Base-by-base conservation (phyloP, 1,140 invertebrate genomes). In the Leptinotarsa lineolata region DNA sequence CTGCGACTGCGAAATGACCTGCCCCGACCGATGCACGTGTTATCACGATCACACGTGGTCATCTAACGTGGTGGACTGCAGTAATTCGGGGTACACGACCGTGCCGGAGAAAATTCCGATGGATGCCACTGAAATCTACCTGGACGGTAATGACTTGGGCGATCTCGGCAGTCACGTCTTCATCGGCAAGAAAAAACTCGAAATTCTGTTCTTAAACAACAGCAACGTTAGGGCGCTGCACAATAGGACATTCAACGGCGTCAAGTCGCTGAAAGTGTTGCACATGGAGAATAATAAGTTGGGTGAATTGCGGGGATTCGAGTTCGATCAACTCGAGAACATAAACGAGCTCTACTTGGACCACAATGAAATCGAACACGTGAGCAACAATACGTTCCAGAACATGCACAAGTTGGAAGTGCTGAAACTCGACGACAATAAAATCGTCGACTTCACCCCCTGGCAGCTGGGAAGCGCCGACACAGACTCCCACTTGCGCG, bases 41-140 rank as follows among this genome's bases (percentile, higher is more conserved):
- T 96, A 93, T 85, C 93, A 95, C 84, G 94, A 96, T 83, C 92
- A 94, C 77, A 93, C 93, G n/a, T 96, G 94, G 94, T 90, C 92
- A 63, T 91, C 93, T 0, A 96, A 96, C 83, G 92, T 96, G 44
- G 94, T 95, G n/a, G 94, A 95, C 83, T 96, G 94, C 84, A 93
- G 92, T 2, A 90, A 89, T 72, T 89, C 90, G 18, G 90, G 89
- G 6, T 93, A 93, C 81, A 90, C 87, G 22, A 86, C 87, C 77
- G 88, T 95, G 16, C 94, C 94, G 0, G 89, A 90, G 71, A 88
- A 91, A 76, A 91, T 96, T 71, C 94, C 94, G 1, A 96, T 96
- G 94, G 94, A 96, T 83, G 93, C 93, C 13, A 95, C 94, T 12
- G 93, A 95, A 85, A 91, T 95, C 69, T 96, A 95, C 85, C 87